Base-by-base conservation (phyloP, 2,113 vertebrate species). In the Eidolon helvum region DNA sequence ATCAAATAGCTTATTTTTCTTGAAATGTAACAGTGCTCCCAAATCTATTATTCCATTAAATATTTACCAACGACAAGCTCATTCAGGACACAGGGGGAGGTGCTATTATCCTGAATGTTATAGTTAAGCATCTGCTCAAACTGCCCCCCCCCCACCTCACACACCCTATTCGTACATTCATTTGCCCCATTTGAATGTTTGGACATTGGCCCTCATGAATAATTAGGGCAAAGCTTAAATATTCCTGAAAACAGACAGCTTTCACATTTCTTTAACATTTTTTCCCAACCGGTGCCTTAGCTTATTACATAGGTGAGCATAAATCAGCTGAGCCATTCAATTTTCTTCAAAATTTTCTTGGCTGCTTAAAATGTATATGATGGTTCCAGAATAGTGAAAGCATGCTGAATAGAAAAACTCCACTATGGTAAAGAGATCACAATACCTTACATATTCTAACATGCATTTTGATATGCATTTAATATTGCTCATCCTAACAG, bases 191-290 rank as follows among this genome's bases (percentile, higher is more conserved):
- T 24, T 89, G 83, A 92, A 93, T 80, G 69, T 89, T 28, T 95
- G 72, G 96, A 92, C 63, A 45, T 4, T 69, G 22, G 33, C 24
- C 80, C 91, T 97, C 74, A 85, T 95, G 78, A 94, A 96, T 97
- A 95, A 97, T 95, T 95, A 97, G 78, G 78, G n/a, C 0, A 93
- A 95, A 92, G 65, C 50, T 96, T 78, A 96, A 93, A 83, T 94
- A 95, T 87, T 22, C 82, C 63, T 89, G 63, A 95, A 96, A 96
- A 83, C 21, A 93, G 68, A 38, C 72, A 94, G 90, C 74, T 90
- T 96, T 98, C 91, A 87, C 30, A 93, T 96, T 96, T 93, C 92
- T 97, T 94, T 94, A 91, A 96, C 86, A 30, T 90, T 92, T 90
- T 90, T 80, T 0, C 18, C 91, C 80, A 93, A 10, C 21, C 68